Evolutionary conservation across 2,888 invertebrate genomes (phyloP), one percentile per base, ranked within the genome.

Genomic region (Chrysina gloriosa): DNA sequence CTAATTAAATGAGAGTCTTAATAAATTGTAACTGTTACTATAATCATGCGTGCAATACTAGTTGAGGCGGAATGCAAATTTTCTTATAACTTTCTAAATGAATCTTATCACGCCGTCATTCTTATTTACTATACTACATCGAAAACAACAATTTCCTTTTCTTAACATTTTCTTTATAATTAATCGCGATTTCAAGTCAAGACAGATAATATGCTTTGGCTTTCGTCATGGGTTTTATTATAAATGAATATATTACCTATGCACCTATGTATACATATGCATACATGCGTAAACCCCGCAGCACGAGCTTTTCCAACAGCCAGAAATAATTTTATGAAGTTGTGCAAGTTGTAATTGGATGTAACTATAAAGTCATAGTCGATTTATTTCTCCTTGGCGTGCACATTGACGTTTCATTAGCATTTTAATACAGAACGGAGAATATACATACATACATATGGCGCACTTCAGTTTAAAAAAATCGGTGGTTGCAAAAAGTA

Each of bases 301-400:
- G 39, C 16, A 39, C 14, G 19, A 3, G 31, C 31, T 52, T 52
- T 52, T 31, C 23, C 31, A 31, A 31, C 14, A n/a, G 3, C 16
- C 2, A 16, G 16, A 52, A 52, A 29, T 31, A 19, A 48, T 25
- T 48, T 25, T 48, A 48, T 48, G 39, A 36, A 36, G 25, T 48
- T 25, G 25, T 36, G 25, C 25, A 31, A 29, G 29, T 27, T 21
- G 42, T 61, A 61, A 61, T 42, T 42, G 27, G 5, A 61, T 42
- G 42, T 16, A 42, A 61, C 36, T 42, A 61, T 42, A 42, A 61
- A 42, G 58, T 61, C 39, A 61, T 16, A 45, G 58, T 42, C 39
- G 25, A 61, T 39, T 19, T 27, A 11, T 42, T 42, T 42, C 16
- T 27, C 42, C 11, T 11, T 23, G 16, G 2, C 19, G 2, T 21